Conservation (phyloP, 1,140 invertebrate genomes). For the Coelopa frigida region DNA sequence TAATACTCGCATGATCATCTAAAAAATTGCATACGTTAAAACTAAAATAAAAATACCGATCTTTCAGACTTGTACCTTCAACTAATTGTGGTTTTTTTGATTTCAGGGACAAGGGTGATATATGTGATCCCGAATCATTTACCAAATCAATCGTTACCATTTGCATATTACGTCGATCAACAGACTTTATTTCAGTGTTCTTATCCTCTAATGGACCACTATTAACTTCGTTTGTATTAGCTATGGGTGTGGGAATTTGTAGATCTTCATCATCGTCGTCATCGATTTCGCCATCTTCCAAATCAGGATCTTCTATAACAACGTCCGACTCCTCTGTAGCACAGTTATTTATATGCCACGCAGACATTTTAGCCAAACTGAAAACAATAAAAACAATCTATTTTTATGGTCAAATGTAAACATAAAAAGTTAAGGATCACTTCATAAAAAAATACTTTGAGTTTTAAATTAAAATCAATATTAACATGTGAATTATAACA, state of each 20-base stretch:
- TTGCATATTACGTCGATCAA: no score
- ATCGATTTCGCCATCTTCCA: conserved; percentile 56
- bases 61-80: conserved; percentile 23
- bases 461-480: no score
- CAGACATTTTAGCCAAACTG: background rate
- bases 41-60: conserved; percentile 13
- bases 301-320: conserved; percentile 40
- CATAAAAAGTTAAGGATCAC: background rate
- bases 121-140: background rate
- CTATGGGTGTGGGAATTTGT: no score
- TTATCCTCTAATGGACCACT: no score
- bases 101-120: conserved; percentile 13
- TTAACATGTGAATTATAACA: no score
- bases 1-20: conserved; percentile 68
- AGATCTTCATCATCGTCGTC: conserved; percentile 49
- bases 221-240: no score
- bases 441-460: no score
- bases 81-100: conserved; percentile 20
- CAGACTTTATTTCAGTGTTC: background rate
- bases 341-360: background rate
- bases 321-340: background rate
- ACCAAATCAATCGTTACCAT: background rate
- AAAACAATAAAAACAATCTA: background rate
- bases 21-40: conserved; percentile 17
- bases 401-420: background rate